Evolutionary conservation across 2,113 vertebrate genomes (phyloP).

Genomic region (Oenanthe oenanthe): DNA sequence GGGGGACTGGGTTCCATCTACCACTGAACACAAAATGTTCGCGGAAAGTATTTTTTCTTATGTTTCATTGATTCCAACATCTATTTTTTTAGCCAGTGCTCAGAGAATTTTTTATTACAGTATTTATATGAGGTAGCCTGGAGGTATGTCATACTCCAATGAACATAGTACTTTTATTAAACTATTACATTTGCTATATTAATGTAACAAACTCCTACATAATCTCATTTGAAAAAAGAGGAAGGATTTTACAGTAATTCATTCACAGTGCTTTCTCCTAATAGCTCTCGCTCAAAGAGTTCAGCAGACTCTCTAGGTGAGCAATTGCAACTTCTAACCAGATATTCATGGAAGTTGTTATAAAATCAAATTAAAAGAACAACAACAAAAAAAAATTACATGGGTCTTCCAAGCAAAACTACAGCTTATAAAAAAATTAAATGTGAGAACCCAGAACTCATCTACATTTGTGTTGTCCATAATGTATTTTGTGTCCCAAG

Average conservation of each 20-base stretch:
- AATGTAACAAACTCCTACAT: background rate
- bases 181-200: background rate
- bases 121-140: background rate
- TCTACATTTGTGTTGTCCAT: background rate
- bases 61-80: background rate
- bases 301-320: background rate
- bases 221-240: background rate
- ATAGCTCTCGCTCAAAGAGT: background rate
- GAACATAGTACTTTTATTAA: background rate
- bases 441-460: background rate
- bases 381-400: background rate
- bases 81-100: background rate
- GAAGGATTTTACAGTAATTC: background rate
- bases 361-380: background rate
- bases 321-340: background rate
- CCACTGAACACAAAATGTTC: background rate
- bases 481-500: background rate
- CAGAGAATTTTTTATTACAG: background rate
- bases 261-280: background rate
- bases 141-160: background rate
- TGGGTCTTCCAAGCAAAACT: background rate
- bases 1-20: background rate
- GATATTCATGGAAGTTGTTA: background rate
- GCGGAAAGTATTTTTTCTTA: background rate
- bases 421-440: background rate